Evolutionary conservation across 2,888 invertebrate species (phyloP).

Genomic region (Venusia cambrica): DNA sequence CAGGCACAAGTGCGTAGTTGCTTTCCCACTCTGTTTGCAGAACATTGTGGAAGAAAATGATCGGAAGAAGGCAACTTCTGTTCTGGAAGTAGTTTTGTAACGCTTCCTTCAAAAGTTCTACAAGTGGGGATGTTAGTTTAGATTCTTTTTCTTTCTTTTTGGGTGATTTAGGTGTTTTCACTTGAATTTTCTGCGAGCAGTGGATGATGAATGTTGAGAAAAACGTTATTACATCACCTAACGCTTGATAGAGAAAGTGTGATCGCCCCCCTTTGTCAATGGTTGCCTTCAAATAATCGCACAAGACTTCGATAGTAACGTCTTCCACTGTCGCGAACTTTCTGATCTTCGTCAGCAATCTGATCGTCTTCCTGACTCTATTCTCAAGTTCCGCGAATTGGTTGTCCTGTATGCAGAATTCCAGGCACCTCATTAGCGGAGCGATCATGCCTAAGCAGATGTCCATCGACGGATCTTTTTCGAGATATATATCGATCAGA

Average conservation of each 20-base stretch:
- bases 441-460: conserved; percentile 85
- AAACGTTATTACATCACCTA: conserved; percentile 83
- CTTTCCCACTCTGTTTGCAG: conserved; percentile 85
- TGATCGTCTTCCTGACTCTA: conserved; percentile 82
- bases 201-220: conserved; percentile 84
- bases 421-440: conserved; percentile 84
- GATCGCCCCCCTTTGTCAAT: conserved; percentile 84
- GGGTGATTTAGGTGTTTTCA: conserved; percentile 43
- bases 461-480: conserved; percentile 85
- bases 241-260: conserved; percentile 83
- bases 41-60: conserved; percentile 83
- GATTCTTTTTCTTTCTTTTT: conserved; percentile 52
- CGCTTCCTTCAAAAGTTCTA: conserved; percentile 74
- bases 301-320: conserved; percentile 76
- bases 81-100: conserved; percentile 82
- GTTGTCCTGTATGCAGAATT: conserved; percentile 85
- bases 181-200: conserved; percentile 78
- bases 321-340: conserved; percentile 81
- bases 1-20: conserved; percentile 79
- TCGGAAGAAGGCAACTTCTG: conserved; percentile 83
- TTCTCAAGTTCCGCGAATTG: conserved; percentile 85
- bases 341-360: conserved; percentile 80
- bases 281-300: conserved; percentile 77
- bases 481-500: conserved; percentile 86
- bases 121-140: conserved; percentile 47